Conservation (phyloP, 2,888 invertebrate species). For the Chelonus formosanus region DNA sequence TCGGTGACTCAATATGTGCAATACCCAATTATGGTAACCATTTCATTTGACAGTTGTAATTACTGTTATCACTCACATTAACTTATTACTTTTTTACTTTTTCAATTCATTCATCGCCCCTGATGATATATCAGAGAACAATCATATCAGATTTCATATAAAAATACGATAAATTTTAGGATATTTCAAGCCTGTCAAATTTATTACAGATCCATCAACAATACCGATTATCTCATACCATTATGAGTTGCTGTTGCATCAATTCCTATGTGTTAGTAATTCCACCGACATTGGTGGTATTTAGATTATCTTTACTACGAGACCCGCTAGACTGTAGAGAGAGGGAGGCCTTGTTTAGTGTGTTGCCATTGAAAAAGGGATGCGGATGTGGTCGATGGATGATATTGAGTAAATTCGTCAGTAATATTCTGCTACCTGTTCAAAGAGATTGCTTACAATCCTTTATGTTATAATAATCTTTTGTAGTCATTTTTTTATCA, state of each 20-base stretch:
- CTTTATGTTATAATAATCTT: background rate
- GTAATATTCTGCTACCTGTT: background rate
- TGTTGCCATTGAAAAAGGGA: conserved; percentile 7
- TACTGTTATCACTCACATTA: background rate
- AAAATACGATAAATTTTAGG: too few relatives aligned
- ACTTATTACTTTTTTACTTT: background rate
- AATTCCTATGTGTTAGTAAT: conserved; percentile 54
- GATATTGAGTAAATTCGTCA: conserved; percentile 18
- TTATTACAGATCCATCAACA: conserved; percentile 34
- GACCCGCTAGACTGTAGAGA: conserved; percentile 10
- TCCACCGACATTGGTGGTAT: conserved; percentile 50
- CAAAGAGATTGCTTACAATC: conserved; percentile 9
- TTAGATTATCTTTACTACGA: conserved; percentile 47
- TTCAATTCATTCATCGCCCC: background rate
- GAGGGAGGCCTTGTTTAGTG: conserved; percentile 28
- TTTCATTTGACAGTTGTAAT: conserved; percentile 5
- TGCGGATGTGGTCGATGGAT: conserved; percentile 24
- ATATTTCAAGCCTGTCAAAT: too few relatives aligned
- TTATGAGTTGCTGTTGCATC: conserved; percentile 41
- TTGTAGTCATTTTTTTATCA: too few relatives aligned
- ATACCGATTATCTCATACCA: background rate
- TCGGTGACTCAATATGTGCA: conserved; percentile 10
- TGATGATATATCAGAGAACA: background rate
- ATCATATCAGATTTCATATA: background rate
- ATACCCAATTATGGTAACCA: conserved; percentile 16